These are phyloP conservation scores for Anagyrus pseudococci DNA, from an alignment of 2,888 invertebrate genomes.

Conservation along the genomic window DNA sequence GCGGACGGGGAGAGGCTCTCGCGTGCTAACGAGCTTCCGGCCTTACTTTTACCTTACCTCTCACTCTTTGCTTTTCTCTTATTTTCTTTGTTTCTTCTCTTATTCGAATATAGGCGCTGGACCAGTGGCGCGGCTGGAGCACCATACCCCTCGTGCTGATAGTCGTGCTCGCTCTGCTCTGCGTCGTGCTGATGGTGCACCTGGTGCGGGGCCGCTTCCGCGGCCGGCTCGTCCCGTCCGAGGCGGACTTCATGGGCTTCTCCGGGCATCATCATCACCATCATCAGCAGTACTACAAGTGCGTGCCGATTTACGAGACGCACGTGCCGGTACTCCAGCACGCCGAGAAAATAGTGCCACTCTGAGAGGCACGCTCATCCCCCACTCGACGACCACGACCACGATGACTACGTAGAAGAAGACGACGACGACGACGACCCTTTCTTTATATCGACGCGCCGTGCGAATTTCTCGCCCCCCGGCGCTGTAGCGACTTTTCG, in stretches of 20 bases:
- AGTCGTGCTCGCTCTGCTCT: conserved; percentile 50
- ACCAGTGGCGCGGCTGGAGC: conserved; percentile 50
- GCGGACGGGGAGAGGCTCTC: no score
- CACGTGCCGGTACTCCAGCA: conserved; percentile 43
- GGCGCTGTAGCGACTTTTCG: not conserved
- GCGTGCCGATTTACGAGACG: conserved; percentile 55
- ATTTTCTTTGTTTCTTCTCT: not conserved
- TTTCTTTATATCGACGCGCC: not conserved
- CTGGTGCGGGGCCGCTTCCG: conserved; percentile 53
- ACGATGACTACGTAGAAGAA: not conserved
- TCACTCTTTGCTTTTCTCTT: no score
- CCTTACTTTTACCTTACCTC: no score
- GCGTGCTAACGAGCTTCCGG: no score
- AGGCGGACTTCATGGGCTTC: conserved; percentile 40
- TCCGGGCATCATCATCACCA: conserved; percentile 40
- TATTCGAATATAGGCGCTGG: conserved; percentile 10
- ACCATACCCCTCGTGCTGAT: conserved; percentile 54
- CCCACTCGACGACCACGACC: not conserved
- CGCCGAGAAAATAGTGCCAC: conserved; percentile 53
- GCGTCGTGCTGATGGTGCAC: conserved; percentile 51
- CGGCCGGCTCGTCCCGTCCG: conserved; percentile 51
- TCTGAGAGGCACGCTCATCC: conserved; percentile 13
- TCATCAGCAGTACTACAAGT: conserved; percentile 58
- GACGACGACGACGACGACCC: not conserved
- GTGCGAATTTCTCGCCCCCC: not conserved